These are phyloP conservation scores for Sprattus sprattus DNA, from an alignment of 2,113 vertebrate genomes.

Conservation along the genomic window DNA sequence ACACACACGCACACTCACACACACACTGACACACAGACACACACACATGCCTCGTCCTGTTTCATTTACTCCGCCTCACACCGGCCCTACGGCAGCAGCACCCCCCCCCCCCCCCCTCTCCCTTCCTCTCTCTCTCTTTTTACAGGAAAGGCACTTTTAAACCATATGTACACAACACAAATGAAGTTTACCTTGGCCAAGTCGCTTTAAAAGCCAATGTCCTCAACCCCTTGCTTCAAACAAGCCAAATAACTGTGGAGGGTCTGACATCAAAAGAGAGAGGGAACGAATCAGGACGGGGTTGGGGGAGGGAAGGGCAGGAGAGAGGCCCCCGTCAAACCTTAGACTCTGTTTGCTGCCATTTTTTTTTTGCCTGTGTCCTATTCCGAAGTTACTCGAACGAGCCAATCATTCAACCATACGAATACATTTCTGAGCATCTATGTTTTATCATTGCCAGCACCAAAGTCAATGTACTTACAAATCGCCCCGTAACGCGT, in stretches of 20 bases:
- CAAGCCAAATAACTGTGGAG: constrained; percentile 51
- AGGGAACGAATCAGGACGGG: constrained; percentile 33
- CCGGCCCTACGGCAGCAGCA: constrained; percentile 42
- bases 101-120: background rate
- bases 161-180: constrained; percentile 57
- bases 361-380: constrained; percentile 21
- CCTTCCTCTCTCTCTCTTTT: constrained; percentile 27
- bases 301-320: background rate
- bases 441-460: background rate
- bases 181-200: constrained; percentile 56
- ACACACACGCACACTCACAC: too few relatives aligned
- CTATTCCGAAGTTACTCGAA: background rate
- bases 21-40: too few relatives aligned
- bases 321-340: constrained; percentile 39
- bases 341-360: constrained; percentile 29
- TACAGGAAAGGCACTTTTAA: constrained; percentile 51
- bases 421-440: background rate
- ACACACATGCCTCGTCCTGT: constrained; percentile 17
- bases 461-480: background rate
- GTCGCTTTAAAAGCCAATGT: constrained; percentile 49
- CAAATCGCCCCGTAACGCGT: background rate
- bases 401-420: background rate
- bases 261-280: constrained; percentile 51
- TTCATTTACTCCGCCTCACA: constrained; percentile 34
- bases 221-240: constrained; percentile 41